Percentiles rank a stretch among this genome's conserved stretches.
Conservation (phyloP, 2,113 vertebrate genomes). For the Indicator maculatus region DNA sequence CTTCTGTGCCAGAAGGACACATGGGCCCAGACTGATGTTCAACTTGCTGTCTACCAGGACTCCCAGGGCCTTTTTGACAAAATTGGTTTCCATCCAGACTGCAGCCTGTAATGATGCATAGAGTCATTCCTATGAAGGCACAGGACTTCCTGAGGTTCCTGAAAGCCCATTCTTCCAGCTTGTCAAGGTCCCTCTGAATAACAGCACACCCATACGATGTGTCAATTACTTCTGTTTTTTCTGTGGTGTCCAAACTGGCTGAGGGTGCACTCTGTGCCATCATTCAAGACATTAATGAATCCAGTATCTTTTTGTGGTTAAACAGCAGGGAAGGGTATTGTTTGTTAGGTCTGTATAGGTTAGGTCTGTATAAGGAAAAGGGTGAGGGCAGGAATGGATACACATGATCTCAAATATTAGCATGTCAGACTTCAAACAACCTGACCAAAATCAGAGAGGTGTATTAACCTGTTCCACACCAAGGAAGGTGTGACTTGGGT, state of each 20-base stretch:
- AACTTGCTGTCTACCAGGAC: background rate
- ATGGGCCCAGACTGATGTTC: background rate
- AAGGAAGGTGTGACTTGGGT: background rate
- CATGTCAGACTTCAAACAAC: background rate
- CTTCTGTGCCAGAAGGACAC: background rate
- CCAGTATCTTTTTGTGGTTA: background rate
- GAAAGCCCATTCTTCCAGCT: no score
- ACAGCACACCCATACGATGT: no score
- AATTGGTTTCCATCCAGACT: background rate
- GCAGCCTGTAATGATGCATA: accelerated
- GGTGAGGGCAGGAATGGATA: background rate
- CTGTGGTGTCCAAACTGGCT: no score
- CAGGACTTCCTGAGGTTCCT: background rate
- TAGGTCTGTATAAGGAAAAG: background rate
- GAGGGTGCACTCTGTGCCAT: no score
- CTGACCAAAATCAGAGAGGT: background rate
- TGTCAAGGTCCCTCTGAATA: no score
- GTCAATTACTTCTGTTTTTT: no score
- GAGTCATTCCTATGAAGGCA: background rate
- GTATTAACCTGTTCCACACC: background rate
- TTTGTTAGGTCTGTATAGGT: background rate
- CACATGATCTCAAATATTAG: background rate
- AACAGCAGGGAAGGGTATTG: background rate
- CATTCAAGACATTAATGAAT: background rate
- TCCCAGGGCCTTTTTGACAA: background rate